phyloP scores from a whole-genome alignment of 2,113 vertebrate genomes.

The Acanthochromis polyacanthus region DNA sequence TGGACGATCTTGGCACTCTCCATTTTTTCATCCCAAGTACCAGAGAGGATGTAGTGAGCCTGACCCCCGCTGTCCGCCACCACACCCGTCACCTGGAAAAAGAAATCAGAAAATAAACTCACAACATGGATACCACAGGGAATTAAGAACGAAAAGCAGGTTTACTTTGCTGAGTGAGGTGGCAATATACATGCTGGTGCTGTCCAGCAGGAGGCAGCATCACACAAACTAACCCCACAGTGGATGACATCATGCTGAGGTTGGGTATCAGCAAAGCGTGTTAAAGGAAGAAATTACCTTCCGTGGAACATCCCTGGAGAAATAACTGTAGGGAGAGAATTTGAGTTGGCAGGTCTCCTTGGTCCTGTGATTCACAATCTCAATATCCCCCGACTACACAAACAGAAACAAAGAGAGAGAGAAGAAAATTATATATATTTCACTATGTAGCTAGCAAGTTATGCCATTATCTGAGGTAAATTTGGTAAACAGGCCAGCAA shows the following conservation, averaged over 20 bases:
- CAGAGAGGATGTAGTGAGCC: slow-evolving; percentile 95
- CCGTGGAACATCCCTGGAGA: slow-evolving; percentile 95
- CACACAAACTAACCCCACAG: slow-evolving; percentile 22
- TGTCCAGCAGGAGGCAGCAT: slow-evolving; percentile 74
- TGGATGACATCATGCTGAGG: slow-evolving; percentile 21
- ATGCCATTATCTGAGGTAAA: neutral
- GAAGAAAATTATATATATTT: neutral
- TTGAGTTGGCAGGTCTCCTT: slow-evolving; percentile 98
- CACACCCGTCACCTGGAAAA: slow-evolving; percentile 92
- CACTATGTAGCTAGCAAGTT: neutral
- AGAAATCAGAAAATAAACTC: neutral
- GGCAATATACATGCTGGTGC: neutral
- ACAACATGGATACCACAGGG: too few relatives aligned
- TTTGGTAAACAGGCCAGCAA: neutral
- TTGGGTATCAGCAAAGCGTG: neutral
- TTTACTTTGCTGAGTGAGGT: too few relatives aligned
- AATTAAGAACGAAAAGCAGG: too few relatives aligned
- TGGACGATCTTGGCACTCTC: slow-evolving; percentile 95
- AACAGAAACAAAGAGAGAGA: slow-evolving; percentile 31
- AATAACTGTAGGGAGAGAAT: slow-evolving; percentile 98
- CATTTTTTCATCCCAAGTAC: slow-evolving; percentile 98
- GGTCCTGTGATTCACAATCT: slow-evolving; percentile 96
- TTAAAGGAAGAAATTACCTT: slow-evolving; percentile 85
- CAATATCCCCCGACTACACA: slow-evolving; percentile 95
- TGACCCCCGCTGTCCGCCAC: slow-evolving; percentile 89